Percentiles rank a stretch among this genome's conserved stretches.
These are phyloP conservation scores for Uropsilus gracilis DNA, from an alignment of 2,113 vertebrate genomes.

Conservation along the genomic window DNA sequence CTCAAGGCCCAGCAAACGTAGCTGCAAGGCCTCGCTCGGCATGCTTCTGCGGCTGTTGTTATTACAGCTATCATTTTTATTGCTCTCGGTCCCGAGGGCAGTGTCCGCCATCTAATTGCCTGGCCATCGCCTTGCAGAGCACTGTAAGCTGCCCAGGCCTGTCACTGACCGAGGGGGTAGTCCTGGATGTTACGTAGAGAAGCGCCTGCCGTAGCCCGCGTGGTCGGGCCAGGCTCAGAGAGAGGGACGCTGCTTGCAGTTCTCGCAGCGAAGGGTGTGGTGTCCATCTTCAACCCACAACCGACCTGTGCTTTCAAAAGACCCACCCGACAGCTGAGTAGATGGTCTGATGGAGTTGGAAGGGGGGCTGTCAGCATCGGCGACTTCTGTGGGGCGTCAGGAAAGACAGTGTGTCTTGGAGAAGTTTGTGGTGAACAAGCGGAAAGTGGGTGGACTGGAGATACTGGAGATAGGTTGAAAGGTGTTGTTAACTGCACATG, in stretches of 20 bases:
- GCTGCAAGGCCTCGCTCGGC: neutral
- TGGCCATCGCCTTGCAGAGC: neutral
- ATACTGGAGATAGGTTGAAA: neutral
- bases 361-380: neutral
- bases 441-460: neutral
- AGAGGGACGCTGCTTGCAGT: neutral
- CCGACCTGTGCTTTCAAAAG: neutral
- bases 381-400: neutral
- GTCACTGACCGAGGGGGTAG: too few species aligned
- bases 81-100: neutral
- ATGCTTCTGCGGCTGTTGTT: neutral
- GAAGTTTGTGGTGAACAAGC: neutral
- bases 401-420: neutral
- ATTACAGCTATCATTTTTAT: too few species aligned
- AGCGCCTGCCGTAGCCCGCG: fast-evolving
- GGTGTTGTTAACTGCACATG: too few species aligned
- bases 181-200: too few species aligned
- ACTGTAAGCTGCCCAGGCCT: neutral
- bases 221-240: neutral
- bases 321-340: too few species aligned
- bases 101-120: neutral
- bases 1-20: neutral
- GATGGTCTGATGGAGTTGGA: neutral
- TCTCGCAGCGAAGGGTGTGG: neutral
- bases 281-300: neutral